Conservation (phyloP, 2,113 vertebrate species). For the Gavialis gangeticus region DNA sequence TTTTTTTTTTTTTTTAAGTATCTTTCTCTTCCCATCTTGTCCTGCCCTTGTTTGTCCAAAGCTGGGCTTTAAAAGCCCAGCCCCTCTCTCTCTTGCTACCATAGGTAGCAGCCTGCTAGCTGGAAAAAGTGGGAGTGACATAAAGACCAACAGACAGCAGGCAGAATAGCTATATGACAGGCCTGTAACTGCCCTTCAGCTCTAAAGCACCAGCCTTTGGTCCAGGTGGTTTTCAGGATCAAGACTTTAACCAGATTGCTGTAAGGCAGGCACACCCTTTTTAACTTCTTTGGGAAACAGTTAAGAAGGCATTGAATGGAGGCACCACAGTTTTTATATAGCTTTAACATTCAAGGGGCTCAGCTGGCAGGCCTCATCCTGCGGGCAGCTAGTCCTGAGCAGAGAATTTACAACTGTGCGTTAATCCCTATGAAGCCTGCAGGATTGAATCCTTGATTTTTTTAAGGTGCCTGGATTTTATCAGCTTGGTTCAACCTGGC, state of each 20-base stretch:
- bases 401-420: accelerated
- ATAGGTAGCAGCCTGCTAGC: neutral
- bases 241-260: neutral
- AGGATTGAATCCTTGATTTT: neutral
- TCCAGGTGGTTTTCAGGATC: neutral
- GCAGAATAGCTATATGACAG: neutral
- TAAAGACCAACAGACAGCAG: neutral
- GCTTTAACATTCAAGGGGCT: neutral
- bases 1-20: too few species aligned
- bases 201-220: neutral
- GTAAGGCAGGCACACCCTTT: neutral
- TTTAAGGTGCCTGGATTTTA: neutral
- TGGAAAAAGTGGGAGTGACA: neutral
- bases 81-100: neutral
- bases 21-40: neutral
- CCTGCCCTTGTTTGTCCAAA: neutral
- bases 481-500: neutral
- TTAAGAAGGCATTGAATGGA: neutral
- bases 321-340: neutral
- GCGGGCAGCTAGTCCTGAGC: accelerated
- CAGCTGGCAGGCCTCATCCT: accelerated
- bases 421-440: neutral
- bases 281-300: neutral
- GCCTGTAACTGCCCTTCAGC: neutral
- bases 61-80: neutral